Conservation (phyloP, 1,140 invertebrate genomes). For the Lasaia peninsularis region DNA sequence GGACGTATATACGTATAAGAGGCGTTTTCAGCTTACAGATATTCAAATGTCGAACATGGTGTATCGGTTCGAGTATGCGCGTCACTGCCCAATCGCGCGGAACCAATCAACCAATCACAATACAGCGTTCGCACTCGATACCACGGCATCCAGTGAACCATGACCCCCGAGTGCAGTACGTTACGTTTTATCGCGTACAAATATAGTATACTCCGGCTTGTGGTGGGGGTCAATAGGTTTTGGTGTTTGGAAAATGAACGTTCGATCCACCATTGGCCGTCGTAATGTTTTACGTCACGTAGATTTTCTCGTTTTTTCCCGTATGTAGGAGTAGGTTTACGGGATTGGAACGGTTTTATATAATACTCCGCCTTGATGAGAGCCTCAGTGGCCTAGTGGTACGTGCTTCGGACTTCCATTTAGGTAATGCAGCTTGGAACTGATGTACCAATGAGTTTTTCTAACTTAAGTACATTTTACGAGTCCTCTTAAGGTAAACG, state of each 20-base stretch:
- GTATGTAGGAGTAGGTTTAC: constrained; percentile 27
- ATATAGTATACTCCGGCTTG: constrained; percentile 14
- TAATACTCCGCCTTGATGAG: too few relatives aligned
- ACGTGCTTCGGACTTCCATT: too few relatives aligned
- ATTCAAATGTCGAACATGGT: constrained; percentile 53
- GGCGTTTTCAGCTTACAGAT: constrained; percentile 38
- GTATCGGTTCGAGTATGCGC: constrained; percentile 60
- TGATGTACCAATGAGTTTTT: too few relatives aligned
- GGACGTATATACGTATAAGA: constrained; percentile 49
- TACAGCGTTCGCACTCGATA: constrained; percentile 50
- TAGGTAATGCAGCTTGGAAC: too few relatives aligned
- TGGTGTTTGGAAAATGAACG: constrained; percentile 47
- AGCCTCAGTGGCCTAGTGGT: too few relatives aligned
- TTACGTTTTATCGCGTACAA: constrained; percentile 3
- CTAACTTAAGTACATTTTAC: too few relatives aligned
- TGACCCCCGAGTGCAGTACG: constrained; percentile 26
- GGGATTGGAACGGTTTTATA: constrained; percentile 5
- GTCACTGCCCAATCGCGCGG: constrained; percentile 57
- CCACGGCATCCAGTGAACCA: constrained; percentile 28
- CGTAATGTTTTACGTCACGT: constrained; percentile 54
- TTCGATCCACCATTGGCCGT: constrained; percentile 68
- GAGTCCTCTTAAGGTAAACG: too few relatives aligned
- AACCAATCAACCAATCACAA: constrained; percentile 66
- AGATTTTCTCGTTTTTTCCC: constrained; percentile 64
- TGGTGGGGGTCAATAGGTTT: constrained; percentile 28